phyloP scores from a whole-genome alignment of 2,113 vertebrate genomes.

The Acrocephalus arundinaceus region DNA sequence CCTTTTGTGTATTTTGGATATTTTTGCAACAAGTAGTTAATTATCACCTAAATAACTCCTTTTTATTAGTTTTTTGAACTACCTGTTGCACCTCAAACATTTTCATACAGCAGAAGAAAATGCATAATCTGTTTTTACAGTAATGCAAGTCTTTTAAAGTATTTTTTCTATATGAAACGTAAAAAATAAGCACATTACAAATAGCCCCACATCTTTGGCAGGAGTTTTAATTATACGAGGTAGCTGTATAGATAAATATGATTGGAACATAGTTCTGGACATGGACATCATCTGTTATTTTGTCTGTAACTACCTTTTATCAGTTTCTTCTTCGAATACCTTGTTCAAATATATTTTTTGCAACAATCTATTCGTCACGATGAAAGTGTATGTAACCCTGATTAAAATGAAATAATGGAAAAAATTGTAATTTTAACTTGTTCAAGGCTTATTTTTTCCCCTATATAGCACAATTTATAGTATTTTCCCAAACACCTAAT shows the following conservation, averaged over 20 bases:
- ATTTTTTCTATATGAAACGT: background rate
- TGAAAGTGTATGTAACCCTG: background rate
- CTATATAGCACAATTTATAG: background rate
- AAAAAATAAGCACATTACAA: background rate
- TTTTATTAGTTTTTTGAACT: background rate
- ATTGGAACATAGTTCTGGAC: background rate
- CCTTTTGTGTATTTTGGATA: background rate
- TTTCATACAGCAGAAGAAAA: background rate
- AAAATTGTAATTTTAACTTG: background rate
- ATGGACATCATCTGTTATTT: background rate
- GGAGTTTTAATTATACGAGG: background rate
- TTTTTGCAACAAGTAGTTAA: background rate
- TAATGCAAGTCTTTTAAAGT: background rate
- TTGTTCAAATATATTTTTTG: background rate
- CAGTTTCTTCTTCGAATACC: background rate
- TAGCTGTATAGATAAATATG: background rate
- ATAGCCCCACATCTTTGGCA: accelerated
- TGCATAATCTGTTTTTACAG: background rate
- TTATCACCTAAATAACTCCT: background rate
- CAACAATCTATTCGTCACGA: background rate
- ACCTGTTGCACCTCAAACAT: background rate
- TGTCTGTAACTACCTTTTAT: background rate
- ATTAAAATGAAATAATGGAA: background rate
- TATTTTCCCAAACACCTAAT: background rate
- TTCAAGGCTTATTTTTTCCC: background rate